phyloP scores from a whole-genome alignment of 1,140 invertebrate genomes.

The Drosophila tani region DNA sequence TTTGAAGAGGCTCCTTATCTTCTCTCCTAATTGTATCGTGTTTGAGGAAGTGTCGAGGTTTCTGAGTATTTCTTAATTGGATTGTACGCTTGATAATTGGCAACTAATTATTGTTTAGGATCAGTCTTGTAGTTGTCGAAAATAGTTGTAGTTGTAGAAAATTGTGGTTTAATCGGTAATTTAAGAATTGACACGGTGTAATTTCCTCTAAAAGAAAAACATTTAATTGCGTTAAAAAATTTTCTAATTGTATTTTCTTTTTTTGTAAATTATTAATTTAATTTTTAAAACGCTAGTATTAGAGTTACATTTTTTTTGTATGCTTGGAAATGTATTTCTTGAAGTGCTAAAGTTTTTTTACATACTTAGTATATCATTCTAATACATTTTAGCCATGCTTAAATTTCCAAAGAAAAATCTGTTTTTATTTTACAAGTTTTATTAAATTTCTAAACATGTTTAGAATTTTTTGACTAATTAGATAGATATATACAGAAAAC shows the following conservation, averaged over 20 bases:
- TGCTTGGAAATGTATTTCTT: too few species aligned
- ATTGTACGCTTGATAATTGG: constrained; percentile 10
- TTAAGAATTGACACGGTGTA: neutral
- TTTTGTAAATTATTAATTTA: too few species aligned
- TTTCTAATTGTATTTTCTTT: neutral
- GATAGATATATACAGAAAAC: too few species aligned
- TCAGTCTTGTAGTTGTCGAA: neutral
- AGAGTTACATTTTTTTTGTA: too few species aligned
- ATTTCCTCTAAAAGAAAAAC: neutral
- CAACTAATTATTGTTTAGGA: neutral
- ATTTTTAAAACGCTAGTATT: too few species aligned
- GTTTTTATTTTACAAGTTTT: too few species aligned
- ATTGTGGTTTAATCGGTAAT: neutral
- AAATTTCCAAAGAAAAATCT: too few species aligned
- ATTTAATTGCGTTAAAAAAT: neutral
- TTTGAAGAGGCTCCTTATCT: neutral
- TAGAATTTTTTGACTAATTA: too few species aligned
- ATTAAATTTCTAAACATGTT: too few species aligned
- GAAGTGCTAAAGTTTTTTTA: too few species aligned
- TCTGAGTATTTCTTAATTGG: neutral
- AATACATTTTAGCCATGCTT: too few species aligned
- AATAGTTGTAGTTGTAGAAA: neutral
- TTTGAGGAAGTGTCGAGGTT: constrained; percentile 4
- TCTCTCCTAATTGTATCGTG: constrained; percentile 30
- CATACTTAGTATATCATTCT: too few species aligned